phyloP scores from a whole-genome alignment of 1,140 invertebrate genomes.

The Heterodera schachtii region DNA sequence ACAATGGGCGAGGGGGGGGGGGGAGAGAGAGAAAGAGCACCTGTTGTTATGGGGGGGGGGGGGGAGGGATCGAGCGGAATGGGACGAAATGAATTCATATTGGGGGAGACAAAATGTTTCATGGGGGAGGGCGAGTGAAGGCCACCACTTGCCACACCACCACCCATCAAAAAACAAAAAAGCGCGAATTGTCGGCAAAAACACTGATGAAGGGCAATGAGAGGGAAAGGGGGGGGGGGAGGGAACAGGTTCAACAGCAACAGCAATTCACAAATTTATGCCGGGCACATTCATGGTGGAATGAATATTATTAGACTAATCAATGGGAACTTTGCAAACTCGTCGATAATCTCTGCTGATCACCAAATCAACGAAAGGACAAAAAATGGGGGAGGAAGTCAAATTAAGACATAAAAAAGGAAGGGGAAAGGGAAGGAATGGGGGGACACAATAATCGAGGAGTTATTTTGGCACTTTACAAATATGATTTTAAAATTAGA shows the following conservation, averaged over 20 bases:
- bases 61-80: background rate
- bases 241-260: background rate
- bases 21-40: background rate
- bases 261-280: slow-evolving; percentile 2
- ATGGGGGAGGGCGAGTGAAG: background rate
- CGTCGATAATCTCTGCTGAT: background rate
- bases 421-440: background rate
- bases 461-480: background rate
- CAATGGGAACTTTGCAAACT: background rate
- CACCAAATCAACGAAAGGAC: background rate
- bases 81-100: background rate
- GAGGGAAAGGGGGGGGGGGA: background rate
- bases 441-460: background rate
- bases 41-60: background rate
- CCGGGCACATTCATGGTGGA: background rate
- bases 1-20: background rate
- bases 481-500: background rate
- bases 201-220: background rate
- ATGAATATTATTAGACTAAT: background rate
- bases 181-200: background rate
- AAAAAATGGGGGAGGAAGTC: too few relatives aligned
- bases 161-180: background rate
- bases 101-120: background rate
- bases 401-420: too few relatives aligned
- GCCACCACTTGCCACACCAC: background rate